Evolutionary conservation across 2,888 invertebrate species (phyloP), one percentile per base, ranked within the genome.

Genomic region (Trissoscelio sp.): DNA sequence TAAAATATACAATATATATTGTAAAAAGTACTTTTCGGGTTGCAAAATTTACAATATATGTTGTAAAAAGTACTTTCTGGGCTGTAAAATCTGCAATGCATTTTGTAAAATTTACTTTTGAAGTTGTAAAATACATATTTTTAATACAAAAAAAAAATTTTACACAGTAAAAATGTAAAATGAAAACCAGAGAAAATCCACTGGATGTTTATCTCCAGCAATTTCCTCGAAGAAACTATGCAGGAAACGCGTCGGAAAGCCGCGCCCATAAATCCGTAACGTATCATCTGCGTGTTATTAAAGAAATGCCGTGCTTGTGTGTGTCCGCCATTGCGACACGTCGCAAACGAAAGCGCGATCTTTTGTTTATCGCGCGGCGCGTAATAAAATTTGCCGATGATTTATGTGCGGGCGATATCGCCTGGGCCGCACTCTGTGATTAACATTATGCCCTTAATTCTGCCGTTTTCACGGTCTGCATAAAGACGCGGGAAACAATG

Each of bases 381-480:
- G 51, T 28, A 51, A 28, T 51, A 28, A 51, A 48, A 14, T 51
- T 55, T 24, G 39, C 42, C 57, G 57, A 57, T 67, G 73, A 79
- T 62, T 73, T 51, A 67, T 74, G 55, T 16, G 31, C 58, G n/a
- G 16, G 12, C 53, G 48, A 34, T 64, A n/a, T n/a, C 18, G 3
- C 44, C 53, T n/a, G 37, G 24, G 24, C 24, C 22, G 53, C 46
- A 14, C n/a, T n/a, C 34, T 37, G 46, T 46, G 62, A 57, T 78
- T 46, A 64, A 46, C 60, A 31, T 55, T 37, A 12, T 28, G 67
- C 55, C 64, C 70, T 80, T 75, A 80, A 80, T 80, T 80, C 58
- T 60, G 64, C 69, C 66, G 66, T 70, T 70, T 75, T 74, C 74
- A 70, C 70, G 74, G 53, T 28, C 42, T 24, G 60, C 34, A 53